These are phyloP conservation scores for Euphydryas editha DNA, from an alignment of 2,888 invertebrate species.

Conservation along the genomic window DNA sequence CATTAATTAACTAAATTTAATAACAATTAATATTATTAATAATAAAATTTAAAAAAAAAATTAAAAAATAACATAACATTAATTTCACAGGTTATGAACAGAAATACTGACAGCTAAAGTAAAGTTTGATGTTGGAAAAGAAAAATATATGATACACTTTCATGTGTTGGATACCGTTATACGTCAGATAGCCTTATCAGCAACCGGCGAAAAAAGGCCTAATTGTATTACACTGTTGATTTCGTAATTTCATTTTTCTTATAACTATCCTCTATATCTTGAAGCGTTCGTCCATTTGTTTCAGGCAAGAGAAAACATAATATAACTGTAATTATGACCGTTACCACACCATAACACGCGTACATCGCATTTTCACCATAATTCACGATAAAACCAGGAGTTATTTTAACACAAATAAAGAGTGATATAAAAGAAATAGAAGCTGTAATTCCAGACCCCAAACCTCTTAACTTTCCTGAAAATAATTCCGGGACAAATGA, in stretches of 20 bases:
- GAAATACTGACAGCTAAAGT: no score
- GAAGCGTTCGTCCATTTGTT: slow-evolving; percentile 85
- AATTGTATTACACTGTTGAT: slow-evolving; percentile 20
- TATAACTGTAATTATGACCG: slow-evolving; percentile 46
- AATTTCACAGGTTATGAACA: no score
- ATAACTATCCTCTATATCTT: slow-evolving; percentile 82
- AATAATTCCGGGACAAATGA: slow-evolving; percentile 61
- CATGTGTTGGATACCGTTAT: no score
- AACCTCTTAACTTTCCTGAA: slow-evolving; percentile 56
- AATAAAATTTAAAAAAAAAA: background rate
- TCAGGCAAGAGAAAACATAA: slow-evolving; percentile 58
- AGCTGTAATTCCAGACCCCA: slow-evolving; percentile 58
- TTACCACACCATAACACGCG: slow-evolving; percentile 49
- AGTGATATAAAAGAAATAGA: slow-evolving; percentile 53
- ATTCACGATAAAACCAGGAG: slow-evolving; percentile 50
- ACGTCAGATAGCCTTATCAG: no score
- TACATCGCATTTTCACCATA: slow-evolving; percentile 55
- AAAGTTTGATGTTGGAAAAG: no score
- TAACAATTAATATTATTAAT: no score
- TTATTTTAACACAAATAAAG: slow-evolving; percentile 56
- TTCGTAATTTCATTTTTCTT: slow-evolving; percentile 58
- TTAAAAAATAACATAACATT: no score
- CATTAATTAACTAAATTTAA: no score
- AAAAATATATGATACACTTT: no score
- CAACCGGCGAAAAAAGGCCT: no score